phyloP scores from a whole-genome alignment of 2,113 vertebrate species.

The Ceratotherium simum region DNA sequence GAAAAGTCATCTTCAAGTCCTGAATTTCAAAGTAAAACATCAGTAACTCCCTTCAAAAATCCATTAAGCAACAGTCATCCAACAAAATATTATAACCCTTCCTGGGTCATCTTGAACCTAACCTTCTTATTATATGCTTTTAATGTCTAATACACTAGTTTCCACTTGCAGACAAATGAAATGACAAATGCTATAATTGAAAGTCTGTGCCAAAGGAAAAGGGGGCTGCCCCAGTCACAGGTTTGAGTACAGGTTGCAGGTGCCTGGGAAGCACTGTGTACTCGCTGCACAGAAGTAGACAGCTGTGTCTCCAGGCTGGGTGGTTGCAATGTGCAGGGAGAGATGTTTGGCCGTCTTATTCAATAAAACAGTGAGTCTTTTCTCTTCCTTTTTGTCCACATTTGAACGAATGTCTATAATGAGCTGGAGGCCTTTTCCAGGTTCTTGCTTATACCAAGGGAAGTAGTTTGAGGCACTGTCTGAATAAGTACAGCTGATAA shows the following conservation, averaged over 20 bases:
- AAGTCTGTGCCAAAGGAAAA: background rate
- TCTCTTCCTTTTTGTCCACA: rapidly evolving
- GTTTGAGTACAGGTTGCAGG: background rate
- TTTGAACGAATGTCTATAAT: background rate
- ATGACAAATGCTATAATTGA: background rate
- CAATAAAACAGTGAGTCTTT: background rate
- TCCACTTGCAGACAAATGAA: background rate
- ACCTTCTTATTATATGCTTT: background rate
- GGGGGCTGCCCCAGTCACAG: rapidly evolving
- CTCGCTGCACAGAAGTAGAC: background rate
- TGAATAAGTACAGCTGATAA: slow-evolving; percentile 34
- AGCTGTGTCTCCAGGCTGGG: slow-evolving; percentile 47
- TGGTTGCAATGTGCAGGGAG: background rate
- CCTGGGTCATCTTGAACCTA: background rate
- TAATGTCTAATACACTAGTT: background rate
- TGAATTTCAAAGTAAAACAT: background rate
- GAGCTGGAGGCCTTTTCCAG: background rate
- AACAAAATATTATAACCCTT: background rate
- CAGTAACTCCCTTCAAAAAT: background rate
- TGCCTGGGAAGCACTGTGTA: background rate
- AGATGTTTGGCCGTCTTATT: rapidly evolving
- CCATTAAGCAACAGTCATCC: background rate
- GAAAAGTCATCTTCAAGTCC: background rate
- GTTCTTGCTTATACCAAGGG: slow-evolving; percentile 68
- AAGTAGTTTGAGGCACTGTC: rapidly evolving